Percentiles rank a stretch among this genome's conserved stretches.
Evolutionary conservation across 30 jellyfish, hydroid and myxozoan genomes (phyloP).

Genomic region (Sanderia malayensis): DNA sequence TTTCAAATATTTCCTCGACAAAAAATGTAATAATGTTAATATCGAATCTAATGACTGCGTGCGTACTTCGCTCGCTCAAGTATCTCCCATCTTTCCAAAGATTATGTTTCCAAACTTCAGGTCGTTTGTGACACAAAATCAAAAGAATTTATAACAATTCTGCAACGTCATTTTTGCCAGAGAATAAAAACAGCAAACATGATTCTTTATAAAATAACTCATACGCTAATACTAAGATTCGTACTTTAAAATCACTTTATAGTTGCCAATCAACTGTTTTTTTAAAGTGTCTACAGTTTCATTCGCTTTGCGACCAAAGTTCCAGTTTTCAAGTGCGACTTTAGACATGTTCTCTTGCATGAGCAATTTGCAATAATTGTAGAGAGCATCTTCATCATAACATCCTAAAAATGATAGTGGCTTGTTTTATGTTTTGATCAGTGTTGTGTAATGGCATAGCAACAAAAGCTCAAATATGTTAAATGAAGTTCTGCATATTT

Average conservation of each 20-base stretch:
- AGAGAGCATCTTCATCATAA: neutral
- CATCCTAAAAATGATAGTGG: slow-evolving; percentile 7
- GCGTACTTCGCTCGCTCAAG: neutral
- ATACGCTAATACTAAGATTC: neutral
- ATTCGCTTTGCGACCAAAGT: neutral
- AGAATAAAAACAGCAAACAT: too few relatives aligned
- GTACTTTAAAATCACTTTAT: slow-evolving; percentile 13
- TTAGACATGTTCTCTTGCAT: slow-evolving; percentile 5
- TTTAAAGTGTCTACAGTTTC: slow-evolving; percentile 10
- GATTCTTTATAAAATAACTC: too few relatives aligned
- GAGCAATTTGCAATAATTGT: slow-evolving; percentile 41
- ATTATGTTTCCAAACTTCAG: neutral
- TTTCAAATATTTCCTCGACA: neutral
- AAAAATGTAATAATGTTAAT: neutral
- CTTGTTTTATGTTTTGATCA: neutral
- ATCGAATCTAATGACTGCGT: neutral
- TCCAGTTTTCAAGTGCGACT: slow-evolving; percentile 45
- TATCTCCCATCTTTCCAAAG: neutral
- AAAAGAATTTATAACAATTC: neutral
- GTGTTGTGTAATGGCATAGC: neutral
- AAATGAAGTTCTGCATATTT: neutral
- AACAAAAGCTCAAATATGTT: neutral
- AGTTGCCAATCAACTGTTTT: neutral
- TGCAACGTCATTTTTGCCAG: neutral
- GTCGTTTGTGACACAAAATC: neutral